phyloP scores from a whole-genome alignment of 1,140 invertebrate species.

The Sminthurides bifidus region DNA sequence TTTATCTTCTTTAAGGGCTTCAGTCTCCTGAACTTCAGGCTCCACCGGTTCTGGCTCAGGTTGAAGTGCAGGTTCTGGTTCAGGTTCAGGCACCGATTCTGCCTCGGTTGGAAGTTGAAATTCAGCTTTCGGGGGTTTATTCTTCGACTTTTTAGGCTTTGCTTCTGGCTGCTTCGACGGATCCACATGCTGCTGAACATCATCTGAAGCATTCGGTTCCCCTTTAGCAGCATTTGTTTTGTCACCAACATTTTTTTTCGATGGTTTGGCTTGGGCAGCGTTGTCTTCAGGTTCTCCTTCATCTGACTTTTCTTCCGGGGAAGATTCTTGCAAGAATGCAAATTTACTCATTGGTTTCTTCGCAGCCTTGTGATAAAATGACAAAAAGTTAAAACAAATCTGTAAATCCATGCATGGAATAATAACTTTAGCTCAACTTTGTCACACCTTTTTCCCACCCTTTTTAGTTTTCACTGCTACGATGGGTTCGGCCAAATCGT shows the following conservation, averaged over 20 bases:
- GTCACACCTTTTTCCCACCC: slow-evolving; percentile 9
- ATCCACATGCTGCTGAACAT: slow-evolving; percentile 6
- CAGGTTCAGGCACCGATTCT: background rate
- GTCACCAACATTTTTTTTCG: background rate
- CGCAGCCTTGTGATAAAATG: background rate
- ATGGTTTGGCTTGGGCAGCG: background rate
- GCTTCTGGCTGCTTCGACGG: background rate
- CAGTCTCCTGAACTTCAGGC: slow-evolving; percentile 1
- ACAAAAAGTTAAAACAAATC: background rate
- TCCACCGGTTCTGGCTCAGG: slow-evolving; percentile 8
- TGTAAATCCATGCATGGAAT: background rate
- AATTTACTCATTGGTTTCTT: background rate
- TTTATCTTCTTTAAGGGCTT: slow-evolving; percentile 40
- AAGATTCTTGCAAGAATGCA: background rate
- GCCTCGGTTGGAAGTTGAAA: background rate
- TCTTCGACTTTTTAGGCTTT: slow-evolving; percentile 9
- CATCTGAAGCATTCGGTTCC: slow-evolving; percentile 5
- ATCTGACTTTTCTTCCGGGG: background rate
- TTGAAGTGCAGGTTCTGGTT: slow-evolving; percentile 1
- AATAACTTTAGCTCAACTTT: slow-evolving; percentile 19
- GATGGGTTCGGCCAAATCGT: slow-evolving; percentile 7
- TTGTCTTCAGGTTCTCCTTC: background rate
- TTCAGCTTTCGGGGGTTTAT: background rate
- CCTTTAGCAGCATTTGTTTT: slow-evolving; percentile 7
- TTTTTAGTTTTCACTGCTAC: slow-evolving; percentile 15